These are phyloP conservation scores for Catostomus latipinnis DNA, from an alignment of 2,797 vertebrate genomes.

Conservation along the genomic window DNA sequence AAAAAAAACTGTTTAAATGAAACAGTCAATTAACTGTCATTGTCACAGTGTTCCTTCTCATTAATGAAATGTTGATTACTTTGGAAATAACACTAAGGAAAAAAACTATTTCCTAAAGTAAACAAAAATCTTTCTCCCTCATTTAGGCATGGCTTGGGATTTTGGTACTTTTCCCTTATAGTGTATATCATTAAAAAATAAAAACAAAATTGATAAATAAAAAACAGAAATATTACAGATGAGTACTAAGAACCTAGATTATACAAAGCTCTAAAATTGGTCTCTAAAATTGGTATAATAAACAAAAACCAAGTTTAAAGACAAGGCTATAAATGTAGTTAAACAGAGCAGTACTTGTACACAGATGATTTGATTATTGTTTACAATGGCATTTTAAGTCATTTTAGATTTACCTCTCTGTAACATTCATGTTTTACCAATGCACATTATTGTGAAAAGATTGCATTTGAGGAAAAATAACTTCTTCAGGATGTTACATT, in stretches of 20 bases:
- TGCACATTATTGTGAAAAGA: neutral
- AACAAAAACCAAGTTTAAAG: no score
- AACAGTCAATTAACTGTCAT: conserved; percentile 43
- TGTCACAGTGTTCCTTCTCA: conserved; percentile 42
- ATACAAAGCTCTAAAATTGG: no score
- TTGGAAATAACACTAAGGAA: neutral
- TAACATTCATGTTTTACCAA: no score
- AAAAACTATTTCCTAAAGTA: neutral
- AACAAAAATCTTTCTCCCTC: neutral
- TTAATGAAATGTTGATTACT: conserved; percentile 61
- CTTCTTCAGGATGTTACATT: neutral
- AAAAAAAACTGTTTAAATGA: conserved; percentile 56
- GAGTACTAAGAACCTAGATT: no score
- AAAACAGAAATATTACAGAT: no score
- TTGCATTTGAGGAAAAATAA: neutral
- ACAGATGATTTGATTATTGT: neutral
- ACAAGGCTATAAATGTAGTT: neutral
- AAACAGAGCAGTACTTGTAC: neutral
- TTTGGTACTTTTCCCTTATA: neutral
- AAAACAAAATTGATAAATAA: neutral
- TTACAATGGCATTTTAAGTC: neutral
- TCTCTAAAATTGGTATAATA: no score
- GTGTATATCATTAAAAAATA: neutral
- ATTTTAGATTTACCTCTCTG: neutral
- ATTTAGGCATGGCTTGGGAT: neutral